Base-by-base conservation (phyloP, 1,140 invertebrate genomes). In the Sarcophaga bullata region DNA sequence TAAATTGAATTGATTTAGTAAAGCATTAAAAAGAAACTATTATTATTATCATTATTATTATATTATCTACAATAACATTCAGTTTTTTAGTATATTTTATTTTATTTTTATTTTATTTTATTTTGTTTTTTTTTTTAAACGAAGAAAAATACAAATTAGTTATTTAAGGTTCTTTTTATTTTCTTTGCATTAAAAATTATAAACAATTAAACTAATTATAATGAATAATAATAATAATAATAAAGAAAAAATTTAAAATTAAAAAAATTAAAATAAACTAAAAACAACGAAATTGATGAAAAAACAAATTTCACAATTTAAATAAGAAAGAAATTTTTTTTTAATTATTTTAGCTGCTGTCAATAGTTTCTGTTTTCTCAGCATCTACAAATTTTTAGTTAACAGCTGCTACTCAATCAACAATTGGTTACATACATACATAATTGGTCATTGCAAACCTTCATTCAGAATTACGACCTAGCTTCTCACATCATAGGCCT, bases 61-160 rank as follows among this genome's bases (percentile, higher is more conserved):
- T 37, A 37, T 37, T 68, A 58, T 58, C 3, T 13, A 68, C 62
- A 68, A 68, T 68, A 19, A 68, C 62, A 68, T 68, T 68, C 62
- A 68, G 19, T 19, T 68, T 58, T 68, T 68, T n/a, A 68, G n/a
- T n/a, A n/a, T 37, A 37, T 37, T 37, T 37, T 37, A 37, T 2
- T 37, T 37, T 37, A 37, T 37, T 37, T n/a, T 37, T 37, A 37
- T 37, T 37, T 37, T 37, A 37, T 37, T 37, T 37, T 37, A 37
- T 37, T 37, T 37, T 1, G 1, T 37, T 37, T 37, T 37, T 1
- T 37, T 37, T 37, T 37, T 37, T 37, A 68, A 68, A 68, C n/a
- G 19, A 68, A 68, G 19, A 68, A 25, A 68, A 68, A 68, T 68
- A 68, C 62, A 68, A 68, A 68, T 68, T 68, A 68, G 62, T 68